phyloP scores from a whole-genome alignment of 2,113 vertebrate species.

The Pangasianodon gigas region DNA sequence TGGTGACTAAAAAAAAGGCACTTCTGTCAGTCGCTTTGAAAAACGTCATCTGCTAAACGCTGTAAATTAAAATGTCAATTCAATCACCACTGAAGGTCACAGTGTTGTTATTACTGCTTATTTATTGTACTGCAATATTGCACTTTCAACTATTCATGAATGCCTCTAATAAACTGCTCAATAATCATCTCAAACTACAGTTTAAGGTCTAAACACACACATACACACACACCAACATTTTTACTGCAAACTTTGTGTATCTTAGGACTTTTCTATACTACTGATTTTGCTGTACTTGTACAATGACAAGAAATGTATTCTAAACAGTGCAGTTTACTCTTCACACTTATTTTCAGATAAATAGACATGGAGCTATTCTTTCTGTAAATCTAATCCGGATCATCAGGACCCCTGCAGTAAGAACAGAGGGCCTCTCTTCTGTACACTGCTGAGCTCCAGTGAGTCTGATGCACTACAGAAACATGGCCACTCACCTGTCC shows the following conservation, averaged over 20 bases:
- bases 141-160: neutral
- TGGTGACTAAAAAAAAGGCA: neutral
- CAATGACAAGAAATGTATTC: neutral
- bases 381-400: neutral
- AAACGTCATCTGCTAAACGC: neutral
- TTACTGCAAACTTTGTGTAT: neutral
- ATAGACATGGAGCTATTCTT: neutral
- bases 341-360: neutral
- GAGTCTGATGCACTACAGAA: neutral
- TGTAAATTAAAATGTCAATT: neutral
- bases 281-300: neutral
- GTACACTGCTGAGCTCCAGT: neutral
- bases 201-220: neutral
- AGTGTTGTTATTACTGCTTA: neutral
- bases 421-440: neutral
- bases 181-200: neutral
- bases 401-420: neutral
- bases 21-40: neutral
- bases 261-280: neutral
- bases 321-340: neutral
- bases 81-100: neutral
- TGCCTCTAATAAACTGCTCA: neutral
- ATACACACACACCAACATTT: neutral
- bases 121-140: neutral
- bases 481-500: neutral